Evolutionary conservation across 2,113 vertebrate genomes (phyloP).

Genomic region (Tricholaema leucomelas): DNA sequence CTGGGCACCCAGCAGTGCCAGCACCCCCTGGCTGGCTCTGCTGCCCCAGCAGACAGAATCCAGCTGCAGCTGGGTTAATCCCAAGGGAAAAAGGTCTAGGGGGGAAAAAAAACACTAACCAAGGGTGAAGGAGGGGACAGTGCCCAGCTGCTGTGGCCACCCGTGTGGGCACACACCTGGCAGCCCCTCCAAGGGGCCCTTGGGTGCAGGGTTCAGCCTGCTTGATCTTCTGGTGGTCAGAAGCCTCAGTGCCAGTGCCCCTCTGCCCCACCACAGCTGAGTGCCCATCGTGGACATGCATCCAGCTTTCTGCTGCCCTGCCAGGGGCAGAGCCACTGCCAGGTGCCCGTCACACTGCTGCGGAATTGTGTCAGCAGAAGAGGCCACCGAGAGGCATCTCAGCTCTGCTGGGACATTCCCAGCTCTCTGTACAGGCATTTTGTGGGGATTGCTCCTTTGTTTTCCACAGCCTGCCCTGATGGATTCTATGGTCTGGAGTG

Average conservation of each 20-base stretch:
- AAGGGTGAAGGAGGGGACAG: neutral
- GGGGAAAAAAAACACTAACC: rapidly evolving
- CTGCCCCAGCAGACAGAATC: neutral
- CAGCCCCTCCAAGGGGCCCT: neutral
- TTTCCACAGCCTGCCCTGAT: constrained; percentile 84
- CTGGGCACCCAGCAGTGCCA: rapidly evolving
- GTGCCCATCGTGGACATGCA: rapidly evolving
- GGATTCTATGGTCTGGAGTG: constrained; percentile 92
- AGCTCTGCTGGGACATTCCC: neutral
- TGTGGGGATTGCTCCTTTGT: neutral
- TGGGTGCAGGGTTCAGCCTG: neutral
- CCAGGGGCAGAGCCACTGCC: rapidly evolving
- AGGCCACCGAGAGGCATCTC: neutral
- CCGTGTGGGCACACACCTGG: rapidly evolving
- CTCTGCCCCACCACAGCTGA: neutral
- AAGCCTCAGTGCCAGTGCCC: rapidly evolving
- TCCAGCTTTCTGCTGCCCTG: neutral
- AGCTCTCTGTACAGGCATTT: neutral
- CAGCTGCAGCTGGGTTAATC: neutral
- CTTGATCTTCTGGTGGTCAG: neutral
- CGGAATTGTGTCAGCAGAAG: rapidly evolving
- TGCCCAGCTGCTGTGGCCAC: neutral
- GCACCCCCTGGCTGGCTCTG: neutral
- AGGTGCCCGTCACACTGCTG: neutral
- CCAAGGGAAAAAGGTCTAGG: neutral